Percentiles rank a stretch among this genome's conserved stretches.
Evolutionary conservation across 1,140 invertebrate genomes (phyloP).

Genomic region (Trinorchestia longiramus): DNA sequence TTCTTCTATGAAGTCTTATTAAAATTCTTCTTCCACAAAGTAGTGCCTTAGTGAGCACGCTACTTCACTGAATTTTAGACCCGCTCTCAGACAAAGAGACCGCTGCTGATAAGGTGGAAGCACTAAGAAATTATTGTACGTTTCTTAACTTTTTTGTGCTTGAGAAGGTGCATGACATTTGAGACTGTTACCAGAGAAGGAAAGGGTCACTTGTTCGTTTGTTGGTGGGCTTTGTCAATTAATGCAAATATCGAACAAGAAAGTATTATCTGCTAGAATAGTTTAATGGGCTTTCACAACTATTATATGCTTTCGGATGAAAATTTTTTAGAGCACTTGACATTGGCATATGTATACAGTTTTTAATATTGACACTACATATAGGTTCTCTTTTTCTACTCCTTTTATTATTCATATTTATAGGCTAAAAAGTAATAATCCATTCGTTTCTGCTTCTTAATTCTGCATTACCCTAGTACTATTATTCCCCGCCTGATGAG

Average conservation of each 20-base stretch:
- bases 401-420: not conserved
- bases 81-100: not conserved
- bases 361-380: not conserved
- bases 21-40: not conserved
- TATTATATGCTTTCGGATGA: not conserved
- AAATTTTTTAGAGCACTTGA: not conserved
- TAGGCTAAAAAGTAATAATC: not conserved
- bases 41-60: not conserved
- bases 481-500: not conserved
- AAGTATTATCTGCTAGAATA: no score
- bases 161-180: not conserved
- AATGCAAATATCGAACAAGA: not conserved
- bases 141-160: not conserved
- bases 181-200: not conserved
- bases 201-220: not conserved
- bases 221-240: not conserved
- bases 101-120: not conserved
- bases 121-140: not conserved
- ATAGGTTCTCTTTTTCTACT: not conserved
- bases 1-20: not conserved
- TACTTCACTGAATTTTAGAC: not conserved
- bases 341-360: not conserved
- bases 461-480: not conserved
- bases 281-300: not conserved
- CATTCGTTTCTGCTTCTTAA: not conserved